A percentile compares a stretch with the other conserved stretches of the same genome.
phyloP scores from a whole-genome alignment of 2,113 vertebrate genomes.

The Nycticryphes semicollaris region DNA sequence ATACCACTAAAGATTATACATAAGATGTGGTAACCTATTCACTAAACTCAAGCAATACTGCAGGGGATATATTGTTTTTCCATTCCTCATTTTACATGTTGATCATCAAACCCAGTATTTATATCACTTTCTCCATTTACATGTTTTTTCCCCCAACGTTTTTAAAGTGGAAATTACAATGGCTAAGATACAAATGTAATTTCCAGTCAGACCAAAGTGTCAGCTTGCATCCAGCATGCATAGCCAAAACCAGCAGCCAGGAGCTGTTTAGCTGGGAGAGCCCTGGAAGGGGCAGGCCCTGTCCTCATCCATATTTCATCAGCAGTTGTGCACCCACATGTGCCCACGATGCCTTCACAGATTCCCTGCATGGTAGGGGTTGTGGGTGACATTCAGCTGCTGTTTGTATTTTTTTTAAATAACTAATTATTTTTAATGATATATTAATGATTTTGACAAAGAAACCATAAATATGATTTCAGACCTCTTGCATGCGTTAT shows the following conservation, averaged over 20 bases:
- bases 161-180: neutral
- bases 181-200: neutral
- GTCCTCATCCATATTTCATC: neutral
- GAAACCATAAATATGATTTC: neutral
- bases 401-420: neutral
- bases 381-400: neutral
- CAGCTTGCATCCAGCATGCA: neutral
- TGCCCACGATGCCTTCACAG: neutral
- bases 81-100: neutral
- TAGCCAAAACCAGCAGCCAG: neutral
- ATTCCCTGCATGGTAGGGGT: neutral
- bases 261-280: neutral
- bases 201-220: neutral
- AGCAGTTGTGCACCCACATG: rapidly evolving
- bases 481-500: neutral
- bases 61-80: neutral
- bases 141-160: neutral
- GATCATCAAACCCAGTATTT: neutral
- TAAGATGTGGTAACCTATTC: neutral
- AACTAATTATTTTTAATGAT: neutral
- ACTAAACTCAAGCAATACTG: neutral
- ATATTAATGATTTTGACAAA: neutral
- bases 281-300: neutral
- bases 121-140: neutral
- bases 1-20: neutral